Evolutionary conservation across 2,113 vertebrate genomes (phyloP).

Genomic region (Regulus satrapa): DNA sequence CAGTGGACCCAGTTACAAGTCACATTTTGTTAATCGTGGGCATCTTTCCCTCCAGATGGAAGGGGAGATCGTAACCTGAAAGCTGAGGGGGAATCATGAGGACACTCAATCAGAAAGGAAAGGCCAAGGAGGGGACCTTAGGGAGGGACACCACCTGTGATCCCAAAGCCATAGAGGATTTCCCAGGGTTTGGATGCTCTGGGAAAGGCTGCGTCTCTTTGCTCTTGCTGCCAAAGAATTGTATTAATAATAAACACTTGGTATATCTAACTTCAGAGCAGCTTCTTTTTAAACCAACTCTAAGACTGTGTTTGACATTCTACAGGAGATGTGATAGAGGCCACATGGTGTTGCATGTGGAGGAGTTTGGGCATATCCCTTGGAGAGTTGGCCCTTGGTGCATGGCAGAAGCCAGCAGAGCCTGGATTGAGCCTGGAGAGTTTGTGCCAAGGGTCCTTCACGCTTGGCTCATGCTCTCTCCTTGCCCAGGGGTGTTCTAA

Average conservation of each 20-base stretch:
- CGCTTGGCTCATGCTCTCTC: neutral
- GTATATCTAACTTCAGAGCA: neutral
- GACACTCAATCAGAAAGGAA: rapidly evolving
- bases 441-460: neutral
- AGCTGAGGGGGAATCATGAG: neutral
- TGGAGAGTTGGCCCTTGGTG: neutral
- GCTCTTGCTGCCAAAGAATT: neutral
- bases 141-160: neutral
- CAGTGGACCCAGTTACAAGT: neutral
- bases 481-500: neutral
- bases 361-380: neutral
- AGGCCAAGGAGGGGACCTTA: neutral
- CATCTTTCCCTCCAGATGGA: neutral
- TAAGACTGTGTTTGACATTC: neutral
- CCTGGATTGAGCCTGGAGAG: neutral
- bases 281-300: neutral
- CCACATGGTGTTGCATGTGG: rapidly evolving
- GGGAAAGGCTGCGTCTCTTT: neutral
- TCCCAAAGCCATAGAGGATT: neutral
- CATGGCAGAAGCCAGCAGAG: neutral
- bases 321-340: neutral
- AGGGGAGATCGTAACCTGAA: neutral
- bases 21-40: neutral
- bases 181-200: neutral
- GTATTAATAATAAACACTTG: rapidly evolving